These are phyloP conservation scores for Dicaeum eximium DNA, from an alignment of 2,113 vertebrate genomes.

Conservation along the genomic window DNA sequence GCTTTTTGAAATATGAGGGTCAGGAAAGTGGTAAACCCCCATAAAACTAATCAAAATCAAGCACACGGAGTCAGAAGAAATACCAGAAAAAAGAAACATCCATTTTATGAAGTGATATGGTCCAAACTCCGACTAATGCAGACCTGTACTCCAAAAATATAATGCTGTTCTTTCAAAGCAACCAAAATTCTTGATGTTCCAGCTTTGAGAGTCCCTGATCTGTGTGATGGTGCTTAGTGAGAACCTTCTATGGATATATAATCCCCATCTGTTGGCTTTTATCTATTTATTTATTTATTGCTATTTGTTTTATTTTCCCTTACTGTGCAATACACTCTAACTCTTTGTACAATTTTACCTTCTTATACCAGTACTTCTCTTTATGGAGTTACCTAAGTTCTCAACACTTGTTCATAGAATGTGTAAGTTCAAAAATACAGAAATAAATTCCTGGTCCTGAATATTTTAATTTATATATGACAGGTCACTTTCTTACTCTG, in stretches of 20 bases:
- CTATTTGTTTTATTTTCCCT: neutral
- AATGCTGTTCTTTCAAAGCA: neutral
- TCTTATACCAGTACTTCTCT: neutral
- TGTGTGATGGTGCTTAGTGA: neutral
- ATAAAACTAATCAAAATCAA: neutral
- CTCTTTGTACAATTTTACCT: neutral
- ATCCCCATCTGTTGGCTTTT: neutral
- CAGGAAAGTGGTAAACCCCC: neutral
- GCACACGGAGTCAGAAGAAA: neutral
- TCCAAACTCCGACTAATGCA: neutral
- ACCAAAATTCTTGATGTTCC: neutral
- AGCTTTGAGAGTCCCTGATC: neutral
- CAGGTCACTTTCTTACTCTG: neutral
- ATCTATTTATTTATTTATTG: neutral
- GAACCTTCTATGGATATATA: neutral
- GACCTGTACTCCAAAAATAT: neutral
- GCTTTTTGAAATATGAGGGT: neutral
- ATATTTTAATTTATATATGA: neutral
- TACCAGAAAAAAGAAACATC: neutral
- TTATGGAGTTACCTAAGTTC: neutral
- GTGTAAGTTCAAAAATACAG: neutral
- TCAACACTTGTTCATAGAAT: neutral
- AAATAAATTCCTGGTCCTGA: neutral
- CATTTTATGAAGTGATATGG: fast-evolving
- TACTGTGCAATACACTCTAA: neutral